Conservation (phyloP, 2,113 vertebrate species). For the Galbula dea region DNA sequence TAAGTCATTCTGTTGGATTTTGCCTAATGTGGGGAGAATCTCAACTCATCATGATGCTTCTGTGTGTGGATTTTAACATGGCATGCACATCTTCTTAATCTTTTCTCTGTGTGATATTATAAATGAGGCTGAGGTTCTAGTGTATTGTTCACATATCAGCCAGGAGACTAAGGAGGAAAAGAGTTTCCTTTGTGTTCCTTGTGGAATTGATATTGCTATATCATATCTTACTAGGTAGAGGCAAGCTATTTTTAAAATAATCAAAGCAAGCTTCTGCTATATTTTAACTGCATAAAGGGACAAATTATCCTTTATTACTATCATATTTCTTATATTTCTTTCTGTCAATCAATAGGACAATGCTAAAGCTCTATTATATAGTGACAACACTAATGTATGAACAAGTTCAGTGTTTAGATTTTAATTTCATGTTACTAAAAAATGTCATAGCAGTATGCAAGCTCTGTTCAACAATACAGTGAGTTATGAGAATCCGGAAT, state of each 20-base stretch:
- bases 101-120: neutral
- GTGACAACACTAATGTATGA: neutral
- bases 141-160: neutral
- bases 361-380: neutral
- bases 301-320: neutral
- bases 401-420: neutral
- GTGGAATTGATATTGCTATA: neutral
- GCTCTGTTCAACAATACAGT: too few species aligned
- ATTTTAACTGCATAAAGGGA: neutral
- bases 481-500: neutral
- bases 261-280: neutral
- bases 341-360: neutral
- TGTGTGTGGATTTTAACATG: neutral
- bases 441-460: neutral
- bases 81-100: neutral
- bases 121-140: neutral
- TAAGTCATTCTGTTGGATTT: neutral
- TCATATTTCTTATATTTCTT: neutral
- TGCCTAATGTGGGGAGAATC: neutral
- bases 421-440: neutral
- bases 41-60: neutral
- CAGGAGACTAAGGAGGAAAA: neutral
- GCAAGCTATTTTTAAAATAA: neutral
- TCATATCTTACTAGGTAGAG: neutral
- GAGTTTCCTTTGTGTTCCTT: neutral